These are phyloP conservation scores for Pomacea maculata DNA, from an alignment of 1,140 invertebrate species.

Conservation along the genomic window DNA sequence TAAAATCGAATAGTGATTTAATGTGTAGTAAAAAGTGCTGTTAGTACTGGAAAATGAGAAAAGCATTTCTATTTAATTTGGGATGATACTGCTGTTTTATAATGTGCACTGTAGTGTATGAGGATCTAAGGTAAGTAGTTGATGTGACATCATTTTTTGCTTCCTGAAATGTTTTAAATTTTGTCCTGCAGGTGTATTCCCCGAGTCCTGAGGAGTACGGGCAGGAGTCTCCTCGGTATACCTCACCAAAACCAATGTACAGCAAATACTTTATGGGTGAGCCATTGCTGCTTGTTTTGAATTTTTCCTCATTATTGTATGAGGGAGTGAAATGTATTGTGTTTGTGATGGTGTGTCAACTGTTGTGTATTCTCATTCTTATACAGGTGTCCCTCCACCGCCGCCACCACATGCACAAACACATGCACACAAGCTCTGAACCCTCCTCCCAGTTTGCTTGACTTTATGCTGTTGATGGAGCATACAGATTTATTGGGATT, in stretches of 20 bases:
- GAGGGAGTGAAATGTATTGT: neutral
- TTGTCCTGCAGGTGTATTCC: slow-evolving; percentile 54
- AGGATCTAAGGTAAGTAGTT: too few species aligned
- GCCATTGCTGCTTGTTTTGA: slow-evolving; percentile 18
- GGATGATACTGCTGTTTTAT: too few species aligned
- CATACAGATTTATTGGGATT: too few species aligned
- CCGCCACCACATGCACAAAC: neutral
- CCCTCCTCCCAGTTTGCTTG: too few species aligned
- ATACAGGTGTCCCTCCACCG: neutral
- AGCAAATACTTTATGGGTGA: slow-evolving; percentile 70
- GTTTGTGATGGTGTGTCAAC: neutral
- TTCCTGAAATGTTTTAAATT: neutral
- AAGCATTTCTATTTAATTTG: too few species aligned
- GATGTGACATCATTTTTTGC: too few species aligned
- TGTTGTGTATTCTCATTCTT: neutral
- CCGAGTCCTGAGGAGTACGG: slow-evolving; percentile 80
- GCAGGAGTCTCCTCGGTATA: slow-evolving; percentile 84
- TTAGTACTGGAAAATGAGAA: too few species aligned
- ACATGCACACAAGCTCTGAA: neutral
- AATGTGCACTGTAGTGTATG: too few species aligned
- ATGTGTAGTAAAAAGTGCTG: too few species aligned
- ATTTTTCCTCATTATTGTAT: neutral
- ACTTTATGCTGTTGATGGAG: too few species aligned
- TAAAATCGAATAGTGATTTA: too few species aligned
- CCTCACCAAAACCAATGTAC: slow-evolving; percentile 78